Evolutionary conservation across 2,113 vertebrate species (phyloP).

Genomic region (Chloroceryle aenea): DNA sequence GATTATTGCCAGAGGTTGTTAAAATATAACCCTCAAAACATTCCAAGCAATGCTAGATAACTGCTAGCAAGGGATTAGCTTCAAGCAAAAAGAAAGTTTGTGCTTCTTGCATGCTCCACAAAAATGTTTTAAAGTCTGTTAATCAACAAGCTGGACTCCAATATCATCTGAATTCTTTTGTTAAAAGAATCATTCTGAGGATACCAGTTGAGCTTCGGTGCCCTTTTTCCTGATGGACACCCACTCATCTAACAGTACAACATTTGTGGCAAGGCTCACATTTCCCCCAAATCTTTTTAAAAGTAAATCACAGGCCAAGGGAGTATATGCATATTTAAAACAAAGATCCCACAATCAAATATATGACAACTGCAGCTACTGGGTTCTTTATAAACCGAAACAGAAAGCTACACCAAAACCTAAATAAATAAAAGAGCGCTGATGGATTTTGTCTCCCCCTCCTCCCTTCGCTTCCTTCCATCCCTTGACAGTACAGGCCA

Average conservation of each 20-base stretch:
- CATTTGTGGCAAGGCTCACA: fast-evolving
- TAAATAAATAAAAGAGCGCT: not conserved
- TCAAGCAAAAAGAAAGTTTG: not conserved
- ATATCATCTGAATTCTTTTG: not conserved
- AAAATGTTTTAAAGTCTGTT: not conserved
- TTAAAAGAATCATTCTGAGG: not conserved
- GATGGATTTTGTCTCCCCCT: not conserved
- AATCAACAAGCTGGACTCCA: not conserved
- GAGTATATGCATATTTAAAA: not conserved
- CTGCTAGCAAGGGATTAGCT: not conserved
- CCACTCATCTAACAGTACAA: not conserved
- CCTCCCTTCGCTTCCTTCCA: not conserved
- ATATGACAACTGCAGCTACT: not conserved
- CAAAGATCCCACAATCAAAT: not conserved
- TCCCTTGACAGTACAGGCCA: not conserved
- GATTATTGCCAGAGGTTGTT: not conserved
- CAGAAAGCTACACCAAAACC: fast-evolving
- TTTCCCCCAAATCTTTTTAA: not conserved
- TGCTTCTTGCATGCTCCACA: not conserved
- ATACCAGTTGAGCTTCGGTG: not conserved
- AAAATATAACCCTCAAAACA: not conserved
- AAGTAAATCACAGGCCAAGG: not conserved
- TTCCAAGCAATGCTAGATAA: not conserved
- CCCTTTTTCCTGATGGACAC: not conserved
- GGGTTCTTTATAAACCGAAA: not conserved